Percentiles rank a stretch among this genome's conserved stretches.
These are phyloP conservation scores for Amphiprion ocellaris DNA, from an alignment of 2,113 vertebrate genomes.

Conservation along the genomic window DNA sequence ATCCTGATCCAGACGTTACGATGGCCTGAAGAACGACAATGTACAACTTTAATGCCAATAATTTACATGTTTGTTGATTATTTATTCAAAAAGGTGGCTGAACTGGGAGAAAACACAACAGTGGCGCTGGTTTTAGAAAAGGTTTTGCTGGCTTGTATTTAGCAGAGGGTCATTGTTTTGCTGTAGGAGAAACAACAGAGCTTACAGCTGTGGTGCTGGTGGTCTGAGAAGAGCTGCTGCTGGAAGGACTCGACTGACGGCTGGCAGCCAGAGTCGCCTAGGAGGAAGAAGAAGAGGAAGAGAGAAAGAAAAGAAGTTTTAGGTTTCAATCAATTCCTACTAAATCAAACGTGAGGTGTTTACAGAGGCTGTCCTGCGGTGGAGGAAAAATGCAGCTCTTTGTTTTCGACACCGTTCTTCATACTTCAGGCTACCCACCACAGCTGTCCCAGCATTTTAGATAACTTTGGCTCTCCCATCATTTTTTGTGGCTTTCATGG, in stretches of 20 bases:
- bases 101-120: rapidly evolving
- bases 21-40: conserved; percentile 58
- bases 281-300: neutral
- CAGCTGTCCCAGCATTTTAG: neutral
- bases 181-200: neutral
- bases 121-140: no score
- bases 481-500: rapidly evolving
- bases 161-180: no score
- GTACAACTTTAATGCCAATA: neutral
- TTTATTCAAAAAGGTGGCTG: no score
- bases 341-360: neutral
- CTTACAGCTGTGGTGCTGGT: conserved; percentile 83
- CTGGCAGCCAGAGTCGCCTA: conserved; percentile 95
- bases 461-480: neutral
- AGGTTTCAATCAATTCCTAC: neutral
- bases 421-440: neutral
- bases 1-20: conserved; percentile 75
- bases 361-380: conserved; percentile 7
- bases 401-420: neutral
- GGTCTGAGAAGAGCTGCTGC: conserved; percentile 89
- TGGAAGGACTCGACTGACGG: conserved; percentile 93
- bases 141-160: no score
- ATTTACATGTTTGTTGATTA: no score
- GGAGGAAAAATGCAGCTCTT: conserved; percentile 19
- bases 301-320: neutral